A percentile compares a stretch with the other conserved stretches of the same genome.
Conservation (phyloP, 2,113 vertebrate species). For the Rostratula benghalensis region DNA sequence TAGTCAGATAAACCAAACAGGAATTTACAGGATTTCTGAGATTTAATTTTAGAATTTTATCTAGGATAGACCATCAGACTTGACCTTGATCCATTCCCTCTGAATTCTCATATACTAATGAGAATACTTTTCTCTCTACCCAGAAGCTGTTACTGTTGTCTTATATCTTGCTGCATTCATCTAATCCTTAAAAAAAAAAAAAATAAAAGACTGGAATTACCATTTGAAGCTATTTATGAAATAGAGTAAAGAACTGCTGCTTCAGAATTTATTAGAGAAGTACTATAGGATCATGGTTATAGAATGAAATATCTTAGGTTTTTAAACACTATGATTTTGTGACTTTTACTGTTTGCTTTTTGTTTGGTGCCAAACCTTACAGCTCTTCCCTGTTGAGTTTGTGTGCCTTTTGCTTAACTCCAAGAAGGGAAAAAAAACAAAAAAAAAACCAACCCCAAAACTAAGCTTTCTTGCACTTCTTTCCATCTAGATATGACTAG, state of each 20-base stretch:
- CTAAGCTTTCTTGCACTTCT: not conserved
- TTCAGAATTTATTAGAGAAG: not conserved
- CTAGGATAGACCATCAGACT: not conserved
- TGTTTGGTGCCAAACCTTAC: not conserved
- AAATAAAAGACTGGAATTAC: not conserved
- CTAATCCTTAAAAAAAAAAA: not conserved
- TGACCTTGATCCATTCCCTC: not conserved
- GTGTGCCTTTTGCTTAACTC: not conserved
- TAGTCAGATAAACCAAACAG: not conserved
- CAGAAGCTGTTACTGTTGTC: not conserved
- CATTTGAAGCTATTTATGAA: not conserved
- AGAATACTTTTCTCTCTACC: not conserved
- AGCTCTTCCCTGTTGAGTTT: not conserved
- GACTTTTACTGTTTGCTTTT: not conserved
- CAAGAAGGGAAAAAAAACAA: not conserved
- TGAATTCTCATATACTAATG: not conserved
- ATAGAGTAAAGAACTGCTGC: not conserved
- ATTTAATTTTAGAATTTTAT: not conserved
- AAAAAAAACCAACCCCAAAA: not conserved
- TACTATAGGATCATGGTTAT: not conserved
- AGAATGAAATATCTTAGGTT: not conserved
- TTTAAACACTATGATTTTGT: not conserved
- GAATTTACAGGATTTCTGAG: not conserved
- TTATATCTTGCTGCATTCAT: not conserved
- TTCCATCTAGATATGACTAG: not conserved